Percentiles rank a stretch among this genome's conserved stretches.
These are phyloP conservation scores for Sinelater perroti DNA, from an alignment of 2,888 invertebrate genomes.

Conservation along the genomic window DNA sequence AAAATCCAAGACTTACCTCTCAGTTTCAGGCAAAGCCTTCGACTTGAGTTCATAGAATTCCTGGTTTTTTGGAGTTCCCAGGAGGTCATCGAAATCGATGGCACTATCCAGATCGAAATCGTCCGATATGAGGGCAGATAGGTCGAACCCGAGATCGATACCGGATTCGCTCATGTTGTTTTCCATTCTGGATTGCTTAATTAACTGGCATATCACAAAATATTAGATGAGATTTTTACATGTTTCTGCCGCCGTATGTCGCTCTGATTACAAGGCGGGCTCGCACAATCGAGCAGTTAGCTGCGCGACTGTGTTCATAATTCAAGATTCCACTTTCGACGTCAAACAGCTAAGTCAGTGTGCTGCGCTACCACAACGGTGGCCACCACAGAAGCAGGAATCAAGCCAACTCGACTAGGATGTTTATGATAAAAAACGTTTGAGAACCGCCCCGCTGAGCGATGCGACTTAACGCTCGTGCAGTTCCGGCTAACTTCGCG, in stretches of 20 bases:
- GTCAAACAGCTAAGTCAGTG: conserved; percentile 18
- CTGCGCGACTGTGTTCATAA: conserved; percentile 22
- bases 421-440: neutral
- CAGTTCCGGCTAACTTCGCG: conserved; percentile 15
- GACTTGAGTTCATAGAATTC: conserved; percentile 72
- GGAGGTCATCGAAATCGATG: conserved; percentile 63
- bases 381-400: no score
- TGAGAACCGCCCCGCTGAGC: neutral
- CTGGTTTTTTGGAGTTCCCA: conserved; percentile 64
- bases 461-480: conserved; percentile 8
- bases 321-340: conserved; percentile 16
- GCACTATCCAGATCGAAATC: conserved; percentile 63
- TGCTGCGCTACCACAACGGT: neutral
- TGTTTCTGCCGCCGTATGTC: conserved; percentile 30
- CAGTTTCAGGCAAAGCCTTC: conserved; percentile 66
- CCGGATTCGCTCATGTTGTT: conserved; percentile 68
- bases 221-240: no score
- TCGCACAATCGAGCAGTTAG: conserved; percentile 7
- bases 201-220: conserved; percentile 22
- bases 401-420: neutral
- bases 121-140: conserved; percentile 63
- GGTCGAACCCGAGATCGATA: conserved; percentile 72
- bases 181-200: conserved; percentile 24
- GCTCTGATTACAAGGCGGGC: conserved; percentile 17
- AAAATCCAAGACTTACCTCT: conserved; percentile 63